Percentiles rank a stretch among this genome's conserved stretches.
Evolutionary conservation across 2,888 invertebrate genomes (phyloP).

Genomic region (Cerceris rybyensis): DNA sequence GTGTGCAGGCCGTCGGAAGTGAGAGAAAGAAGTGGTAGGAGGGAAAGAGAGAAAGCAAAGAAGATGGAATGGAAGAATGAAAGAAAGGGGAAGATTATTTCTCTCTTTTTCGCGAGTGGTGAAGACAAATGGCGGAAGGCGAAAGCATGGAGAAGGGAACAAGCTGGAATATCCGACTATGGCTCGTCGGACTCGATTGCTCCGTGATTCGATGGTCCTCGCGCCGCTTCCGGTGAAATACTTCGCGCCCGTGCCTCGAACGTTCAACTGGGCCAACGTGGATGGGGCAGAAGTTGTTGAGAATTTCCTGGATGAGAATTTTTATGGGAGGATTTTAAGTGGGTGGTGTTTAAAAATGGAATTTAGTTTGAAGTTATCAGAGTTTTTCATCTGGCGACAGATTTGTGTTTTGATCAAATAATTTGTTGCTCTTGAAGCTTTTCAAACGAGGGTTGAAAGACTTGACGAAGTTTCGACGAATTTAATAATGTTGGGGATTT

Average conservation of each 20-base stretch:
- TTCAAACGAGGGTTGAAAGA: too few relatives aligned
- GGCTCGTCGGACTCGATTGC: constrained; percentile 61
- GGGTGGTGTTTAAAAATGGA: too few relatives aligned
- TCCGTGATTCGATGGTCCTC: constrained; percentile 61
- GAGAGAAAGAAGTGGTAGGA: not conserved
- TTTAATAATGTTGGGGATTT: too few relatives aligned
- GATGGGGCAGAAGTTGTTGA: not conserved
- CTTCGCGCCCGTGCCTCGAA: constrained; percentile 16
- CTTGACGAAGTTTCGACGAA: too few relatives aligned
- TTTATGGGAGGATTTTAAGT: too few relatives aligned
- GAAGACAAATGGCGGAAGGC: constrained; percentile 62
- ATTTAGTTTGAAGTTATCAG: too few relatives aligned
- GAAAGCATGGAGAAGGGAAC: constrained; percentile 51
- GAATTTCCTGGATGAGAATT: too few relatives aligned
- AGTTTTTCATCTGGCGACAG: too few relatives aligned
- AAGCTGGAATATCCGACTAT: constrained; percentile 62
- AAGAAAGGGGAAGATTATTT: not conserved
- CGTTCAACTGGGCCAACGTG: constrained; percentile 45
- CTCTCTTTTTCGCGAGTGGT: constrained; percentile 43
- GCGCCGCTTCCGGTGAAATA: constrained; percentile 31
- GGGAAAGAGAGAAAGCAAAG: not conserved
- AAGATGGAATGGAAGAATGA: not conserved
- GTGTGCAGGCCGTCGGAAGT: constrained; percentile 28
- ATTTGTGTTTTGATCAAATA: too few relatives aligned
- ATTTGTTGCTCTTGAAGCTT: too few relatives aligned